Percentiles rank a stretch among this genome's conserved stretches.
Evolutionary conservation across 2,797 vertebrate genomes (phyloP).

Genomic region (Clarias platycephalus): DNA sequence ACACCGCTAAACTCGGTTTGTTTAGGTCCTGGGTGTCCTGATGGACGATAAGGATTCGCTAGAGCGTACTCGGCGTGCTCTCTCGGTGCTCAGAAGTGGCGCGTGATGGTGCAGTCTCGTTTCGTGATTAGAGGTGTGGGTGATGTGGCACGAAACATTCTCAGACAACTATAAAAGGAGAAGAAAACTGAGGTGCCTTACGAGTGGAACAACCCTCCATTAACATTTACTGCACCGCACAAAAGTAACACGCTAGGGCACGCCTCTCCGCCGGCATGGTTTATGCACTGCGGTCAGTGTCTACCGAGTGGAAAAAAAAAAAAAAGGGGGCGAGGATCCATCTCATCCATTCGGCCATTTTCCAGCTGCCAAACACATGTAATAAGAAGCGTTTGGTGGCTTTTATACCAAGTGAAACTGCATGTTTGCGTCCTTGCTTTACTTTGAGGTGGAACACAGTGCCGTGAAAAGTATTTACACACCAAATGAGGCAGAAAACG

Average conservation of each 20-base stretch:
- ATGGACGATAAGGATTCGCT: neutral
- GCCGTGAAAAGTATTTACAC: conserved; percentile 15
- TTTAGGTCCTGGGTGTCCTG: conserved; percentile 14
- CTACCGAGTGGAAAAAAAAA: conserved; percentile 52
- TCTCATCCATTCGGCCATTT: conserved; percentile 53
- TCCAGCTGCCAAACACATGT: conserved; percentile 49
- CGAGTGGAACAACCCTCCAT: conserved; percentile 57
- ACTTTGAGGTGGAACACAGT: conserved; percentile 32
- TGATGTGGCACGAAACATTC: conserved; percentile 42
- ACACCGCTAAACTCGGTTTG: neutral
- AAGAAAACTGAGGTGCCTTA: conserved; percentile 27
- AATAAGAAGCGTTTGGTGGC: conserved; percentile 35
- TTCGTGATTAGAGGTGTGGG: conserved; percentile 34
- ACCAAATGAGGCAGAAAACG: neutral
- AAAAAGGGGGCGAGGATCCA: conserved; percentile 51
- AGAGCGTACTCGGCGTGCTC: neutral
- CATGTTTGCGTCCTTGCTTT: conserved; percentile 29
- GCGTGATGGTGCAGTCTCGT: neutral
- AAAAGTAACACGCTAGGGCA: conserved; percentile 59
- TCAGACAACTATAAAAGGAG: conserved; percentile 39
- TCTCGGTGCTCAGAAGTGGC: neutral
- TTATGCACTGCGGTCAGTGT: conserved; percentile 60
- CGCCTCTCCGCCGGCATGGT: conserved; percentile 54
- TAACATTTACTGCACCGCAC: conserved; percentile 59
- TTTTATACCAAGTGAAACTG: conserved; percentile 39